Conservation (phyloP, 1,140 invertebrate genomes). For the Caenorhabditis inopinata region DNA sequence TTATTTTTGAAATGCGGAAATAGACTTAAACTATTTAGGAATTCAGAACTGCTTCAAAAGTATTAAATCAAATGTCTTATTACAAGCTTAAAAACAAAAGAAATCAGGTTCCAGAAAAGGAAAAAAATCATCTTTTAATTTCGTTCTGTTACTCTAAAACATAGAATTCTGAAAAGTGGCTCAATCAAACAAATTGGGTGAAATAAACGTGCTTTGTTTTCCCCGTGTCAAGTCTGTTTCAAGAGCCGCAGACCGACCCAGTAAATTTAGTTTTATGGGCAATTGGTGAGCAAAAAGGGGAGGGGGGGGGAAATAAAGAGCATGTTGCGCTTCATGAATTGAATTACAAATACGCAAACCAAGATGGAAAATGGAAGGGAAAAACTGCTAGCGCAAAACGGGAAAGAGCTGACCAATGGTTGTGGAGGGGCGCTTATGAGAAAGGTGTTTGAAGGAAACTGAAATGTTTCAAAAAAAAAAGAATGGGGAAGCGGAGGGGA, state of each 20-base stretch:
- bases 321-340: constrained; percentile 24
- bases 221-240: not conserved
- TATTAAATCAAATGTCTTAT: too few relatives aligned
- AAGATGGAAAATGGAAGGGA: not conserved
- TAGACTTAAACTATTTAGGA: too few relatives aligned
- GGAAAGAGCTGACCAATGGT: not conserved
- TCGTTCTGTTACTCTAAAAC: too few relatives aligned
- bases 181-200: constrained; percentile 15
- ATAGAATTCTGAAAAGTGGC: not conserved
- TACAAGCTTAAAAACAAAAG: too few relatives aligned
- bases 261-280: not conserved
- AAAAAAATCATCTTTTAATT: too few relatives aligned
- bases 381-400: not conserved
- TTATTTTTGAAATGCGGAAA: too few relatives aligned
- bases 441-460: constrained; percentile 3
- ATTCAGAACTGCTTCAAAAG: too few relatives aligned
- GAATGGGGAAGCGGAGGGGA: not conserved
- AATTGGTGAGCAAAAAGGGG: not conserved
- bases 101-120: too few relatives aligned
- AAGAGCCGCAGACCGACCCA: not conserved
- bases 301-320: not conserved
- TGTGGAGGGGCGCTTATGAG: not conserved
- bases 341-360: constrained; percentile 16
- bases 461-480: not conserved
- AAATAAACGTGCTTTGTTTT: constrained; percentile 19